These are phyloP conservation scores for Salmo trutta DNA, from an alignment of 2,797 vertebrate genomes.

Conservation along the genomic window DNA sequence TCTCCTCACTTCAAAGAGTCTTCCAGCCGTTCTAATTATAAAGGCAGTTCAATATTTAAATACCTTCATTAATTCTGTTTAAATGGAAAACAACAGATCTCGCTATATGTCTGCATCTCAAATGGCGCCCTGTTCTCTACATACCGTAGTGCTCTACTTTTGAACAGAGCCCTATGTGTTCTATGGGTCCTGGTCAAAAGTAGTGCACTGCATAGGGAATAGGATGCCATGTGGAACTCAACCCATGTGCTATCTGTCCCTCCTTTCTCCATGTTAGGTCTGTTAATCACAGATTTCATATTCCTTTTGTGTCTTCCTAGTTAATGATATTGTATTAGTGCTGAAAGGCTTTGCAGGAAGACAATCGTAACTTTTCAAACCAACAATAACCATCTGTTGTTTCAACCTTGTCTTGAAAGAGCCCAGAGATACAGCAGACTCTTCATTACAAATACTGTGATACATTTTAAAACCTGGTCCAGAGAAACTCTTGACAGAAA, in stretches of 20 bases:
- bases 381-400: too few species aligned
- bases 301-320: conserved; percentile 26
- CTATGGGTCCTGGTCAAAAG: too few species aligned
- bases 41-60: conserved; percentile 44
- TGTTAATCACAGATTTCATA: conserved; percentile 25
- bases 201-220: too few species aligned
- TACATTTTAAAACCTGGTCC: too few species aligned
- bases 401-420: too few species aligned
- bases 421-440: too few species aligned
- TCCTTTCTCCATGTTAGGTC: conserved; percentile 26
- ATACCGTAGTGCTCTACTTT: background rate
- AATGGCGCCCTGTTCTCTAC: background rate
- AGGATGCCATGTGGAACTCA: too few species aligned
- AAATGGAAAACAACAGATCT: conserved; percentile 44
- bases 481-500: too few species aligned
- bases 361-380: too few species aligned
- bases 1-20: conserved; percentile 42
- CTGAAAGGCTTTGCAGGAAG: conserved; percentile 20
- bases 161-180: background rate
- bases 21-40: conserved; percentile 42
- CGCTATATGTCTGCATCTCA: background rate
- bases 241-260: conserved; percentile 1
- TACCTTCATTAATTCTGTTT: conserved; percentile 51
- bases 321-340: conserved; percentile 23
- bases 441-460: too few species aligned